These are phyloP conservation scores for Alloplasta piceator DNA, from an alignment of 2,888 invertebrate genomes.

Conservation along the genomic window DNA sequence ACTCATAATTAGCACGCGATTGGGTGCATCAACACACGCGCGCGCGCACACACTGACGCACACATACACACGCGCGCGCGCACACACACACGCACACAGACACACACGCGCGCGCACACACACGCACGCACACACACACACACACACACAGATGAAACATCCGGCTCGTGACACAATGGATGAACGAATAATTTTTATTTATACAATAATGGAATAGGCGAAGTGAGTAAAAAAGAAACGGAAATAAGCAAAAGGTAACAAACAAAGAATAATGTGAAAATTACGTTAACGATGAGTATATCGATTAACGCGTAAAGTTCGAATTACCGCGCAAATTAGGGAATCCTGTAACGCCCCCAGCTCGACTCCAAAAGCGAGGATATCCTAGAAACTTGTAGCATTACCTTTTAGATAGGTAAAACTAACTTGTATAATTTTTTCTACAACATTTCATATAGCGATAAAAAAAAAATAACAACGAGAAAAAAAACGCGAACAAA, in stretches of 20 bases:
- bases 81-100: too few species aligned
- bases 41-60: too few species aligned
- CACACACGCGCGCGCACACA: too few species aligned
- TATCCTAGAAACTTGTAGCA: slow-evolving; percentile 61
- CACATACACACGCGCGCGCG: too few species aligned
- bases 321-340: slow-evolving; percentile 75
- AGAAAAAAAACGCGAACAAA: slow-evolving; percentile 2
- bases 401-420: slow-evolving; percentile 73
- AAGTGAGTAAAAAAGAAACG: slow-evolving; percentile 41
- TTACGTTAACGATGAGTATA: slow-evolving; percentile 69
- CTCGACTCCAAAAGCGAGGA: slow-evolving; percentile 55
- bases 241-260: slow-evolving; percentile 46
- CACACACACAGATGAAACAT: too few species aligned
- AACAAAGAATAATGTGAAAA: slow-evolving; percentile 36
- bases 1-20: slow-evolving; percentile 52
- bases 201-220: too few species aligned
- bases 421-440: slow-evolving; percentile 79
- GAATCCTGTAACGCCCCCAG: slow-evolving; percentile 65
- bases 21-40: too few species aligned
- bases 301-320: slow-evolving; percentile 59
- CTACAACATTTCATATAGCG: slow-evolving; percentile 77
- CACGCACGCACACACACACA: too few species aligned
- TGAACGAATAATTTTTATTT: too few species aligned
- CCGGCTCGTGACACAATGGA: too few species aligned
- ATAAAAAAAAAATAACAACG: slow-evolving; percentile 49